Base-by-base conservation (phyloP, 2,888 invertebrate genomes). In the Andrena flavipes region DNA sequence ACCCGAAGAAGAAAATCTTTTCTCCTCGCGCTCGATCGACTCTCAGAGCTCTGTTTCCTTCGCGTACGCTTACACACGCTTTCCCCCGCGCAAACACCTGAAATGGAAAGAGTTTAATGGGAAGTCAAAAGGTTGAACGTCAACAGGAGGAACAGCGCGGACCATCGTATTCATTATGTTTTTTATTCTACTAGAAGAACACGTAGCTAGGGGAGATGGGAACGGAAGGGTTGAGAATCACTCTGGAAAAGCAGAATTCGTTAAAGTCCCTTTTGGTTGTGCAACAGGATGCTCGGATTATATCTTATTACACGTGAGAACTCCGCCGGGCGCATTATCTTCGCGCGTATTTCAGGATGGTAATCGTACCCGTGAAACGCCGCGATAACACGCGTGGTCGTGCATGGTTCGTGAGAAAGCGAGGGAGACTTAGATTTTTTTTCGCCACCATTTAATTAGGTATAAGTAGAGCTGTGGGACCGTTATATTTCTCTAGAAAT, bases 261-360 rank as follows among this genome's bases (percentile, higher is more conserved):
- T 82, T 71, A 72, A 69, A 72, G 29, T 62, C 60, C 68, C 54
- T 79, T 82, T 84, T 75, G 68, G 67, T 75, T 77, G 64, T 63
- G 42, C 49, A 54, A 71, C 77, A 88, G 86, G 84, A 87, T 80
- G 80, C 81, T 70, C 73, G 60, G 85, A 87, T 87, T 87, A 82
- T 77, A 82, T 85, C 82, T 80, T 76, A 78, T 82, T 82, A 80
- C 73, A 78, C 76, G 72, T 82, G 82, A 84, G 86, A 76, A 79
- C 60, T 68, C 69, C 69, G 64, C 20, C 35, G 10, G 56, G 67
- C 54, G 82, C 73, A 67, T 76, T 85, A 86, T 84, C 76, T 83
- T 76, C 29, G 49, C 75, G 59, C 69, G 76, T 80, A 75, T 76
- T 84, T 84, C 68, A 80, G 78, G 71, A 84, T 86, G 54, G 78